Evolutionary conservation across 2,113 vertebrate species (phyloP).

Genomic region (Pachypanchax playfairii): DNA sequence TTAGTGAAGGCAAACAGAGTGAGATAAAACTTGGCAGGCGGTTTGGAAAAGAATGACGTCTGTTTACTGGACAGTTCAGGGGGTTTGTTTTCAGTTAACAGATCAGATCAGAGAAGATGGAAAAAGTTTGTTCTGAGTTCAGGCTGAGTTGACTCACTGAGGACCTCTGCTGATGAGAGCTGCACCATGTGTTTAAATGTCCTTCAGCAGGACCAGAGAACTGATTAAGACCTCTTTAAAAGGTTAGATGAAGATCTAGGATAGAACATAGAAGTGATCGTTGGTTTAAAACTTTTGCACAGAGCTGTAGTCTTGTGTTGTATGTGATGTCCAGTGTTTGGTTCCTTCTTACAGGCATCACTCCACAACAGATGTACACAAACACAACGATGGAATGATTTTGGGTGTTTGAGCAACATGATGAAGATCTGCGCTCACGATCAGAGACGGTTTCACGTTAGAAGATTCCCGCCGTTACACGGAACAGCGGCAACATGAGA

Average conservation of each 20-base stretch:
- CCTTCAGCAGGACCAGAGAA: too few relatives aligned
- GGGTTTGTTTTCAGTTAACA: slow-evolving; percentile 34
- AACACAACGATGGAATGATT: too few relatives aligned
- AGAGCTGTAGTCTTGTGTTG: too few relatives aligned
- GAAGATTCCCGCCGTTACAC: slow-evolving; percentile 32
- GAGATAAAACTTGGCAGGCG: slow-evolving; percentile 44
- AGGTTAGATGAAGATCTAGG: too few relatives aligned
- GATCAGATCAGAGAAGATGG: slow-evolving; percentile 21
- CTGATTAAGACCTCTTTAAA: not conserved
- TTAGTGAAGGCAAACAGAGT: slow-evolving; percentile 34
- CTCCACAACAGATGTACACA: too few relatives aligned
- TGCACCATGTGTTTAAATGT: too few relatives aligned
- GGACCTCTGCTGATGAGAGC: slow-evolving; percentile 44
- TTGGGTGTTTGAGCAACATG: slow-evolving; percentile 3
- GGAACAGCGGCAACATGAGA: slow-evolving; percentile 44
- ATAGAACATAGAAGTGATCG: too few relatives aligned
- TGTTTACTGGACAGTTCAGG: slow-evolving; percentile 43
- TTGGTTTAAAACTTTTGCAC: too few relatives aligned
- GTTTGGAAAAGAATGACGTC: slow-evolving; percentile 38
- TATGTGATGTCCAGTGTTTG: too few relatives aligned
- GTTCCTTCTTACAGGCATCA: too few relatives aligned
- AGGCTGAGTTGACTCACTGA: not conserved
- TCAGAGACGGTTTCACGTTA: slow-evolving; percentile 31
- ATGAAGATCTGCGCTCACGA: not conserved
- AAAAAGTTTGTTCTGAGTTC: not conserved